These are phyloP conservation scores for Conops quadrifasciatus DNA, from an alignment of 2,888 invertebrate species.

Conservation along the genomic window DNA sequence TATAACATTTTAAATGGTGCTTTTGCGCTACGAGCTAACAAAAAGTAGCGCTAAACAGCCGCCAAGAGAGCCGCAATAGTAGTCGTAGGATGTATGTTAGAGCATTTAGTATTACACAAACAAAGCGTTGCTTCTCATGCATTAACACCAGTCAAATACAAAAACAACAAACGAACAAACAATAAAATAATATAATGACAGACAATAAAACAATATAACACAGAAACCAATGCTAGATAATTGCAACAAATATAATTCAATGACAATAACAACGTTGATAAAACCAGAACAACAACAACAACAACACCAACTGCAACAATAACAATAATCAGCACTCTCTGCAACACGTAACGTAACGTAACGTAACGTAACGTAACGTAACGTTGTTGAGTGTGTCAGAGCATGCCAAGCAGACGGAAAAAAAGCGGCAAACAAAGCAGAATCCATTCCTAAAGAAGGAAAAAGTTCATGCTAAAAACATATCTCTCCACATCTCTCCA, in stretches of 20 bases:
- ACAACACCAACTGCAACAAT: slow-evolving; percentile 44
- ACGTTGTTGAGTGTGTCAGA: too few species aligned
- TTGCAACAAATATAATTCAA: slow-evolving; percentile 18
- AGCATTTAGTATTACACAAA: too few species aligned
- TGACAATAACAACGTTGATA: slow-evolving; percentile 42
- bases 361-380: background rate
- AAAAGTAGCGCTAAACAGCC: too few species aligned
- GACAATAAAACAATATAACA: slow-evolving; percentile 7
- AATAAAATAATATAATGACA: slow-evolving; percentile 18
- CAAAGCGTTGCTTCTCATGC: slow-evolving; percentile 12
- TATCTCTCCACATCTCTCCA: too few species aligned
- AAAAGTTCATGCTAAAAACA: too few species aligned
- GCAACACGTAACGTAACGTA: slow-evolving; percentile 36
- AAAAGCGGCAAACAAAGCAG: too few species aligned
- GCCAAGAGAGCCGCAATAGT: too few species aligned
- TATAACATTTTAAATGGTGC: slow-evolving; percentile 40
- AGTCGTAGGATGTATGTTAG: too few species aligned
- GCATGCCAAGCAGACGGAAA: too few species aligned
- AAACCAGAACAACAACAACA: slow-evolving; percentile 46
- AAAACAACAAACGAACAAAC: slow-evolving; percentile 32
- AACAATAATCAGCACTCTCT: slow-evolving; percentile 33
- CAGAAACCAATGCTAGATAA: slow-evolving; percentile 39
- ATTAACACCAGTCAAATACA: slow-evolving; percentile 25
- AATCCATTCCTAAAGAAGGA: too few species aligned
- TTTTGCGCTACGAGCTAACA: background rate